Conservation (phyloP, 2,797 vertebrate species). For the Percopsis omiscomaycus region DNA sequence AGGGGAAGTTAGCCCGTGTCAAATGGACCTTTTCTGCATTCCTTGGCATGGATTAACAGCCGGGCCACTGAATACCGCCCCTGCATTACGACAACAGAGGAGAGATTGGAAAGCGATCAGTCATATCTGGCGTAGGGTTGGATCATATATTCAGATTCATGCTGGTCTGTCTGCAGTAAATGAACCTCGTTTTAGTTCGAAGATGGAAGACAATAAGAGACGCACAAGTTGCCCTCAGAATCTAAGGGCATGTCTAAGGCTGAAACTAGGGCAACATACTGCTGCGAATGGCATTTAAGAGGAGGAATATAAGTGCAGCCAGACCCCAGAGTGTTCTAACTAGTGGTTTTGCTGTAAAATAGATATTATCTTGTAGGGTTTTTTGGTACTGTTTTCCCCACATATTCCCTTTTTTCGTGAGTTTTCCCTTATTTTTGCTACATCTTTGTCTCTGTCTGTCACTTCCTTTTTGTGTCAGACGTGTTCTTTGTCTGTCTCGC, state of each 20-base stretch:
- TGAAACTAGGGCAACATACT: too few relatives aligned
- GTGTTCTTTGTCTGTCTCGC: conserved; percentile 30
- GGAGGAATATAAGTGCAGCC: conserved; percentile 29
- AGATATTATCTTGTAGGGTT: conserved; percentile 14
- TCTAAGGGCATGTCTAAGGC: too few relatives aligned
- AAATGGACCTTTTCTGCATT: conserved; percentile 71
- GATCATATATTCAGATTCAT: conserved; percentile 41
- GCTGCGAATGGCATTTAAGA: conserved; percentile 36
- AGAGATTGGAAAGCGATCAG: conserved; percentile 37
- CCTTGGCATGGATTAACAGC: conserved; percentile 70
- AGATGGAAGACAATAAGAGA: too few relatives aligned
- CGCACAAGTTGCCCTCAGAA: too few relatives aligned
- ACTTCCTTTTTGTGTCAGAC: background rate
- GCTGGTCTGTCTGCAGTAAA: conserved; percentile 44
- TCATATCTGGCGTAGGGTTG: conserved; percentile 54
- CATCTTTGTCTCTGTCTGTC: conserved; percentile 1
- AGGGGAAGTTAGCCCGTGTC: conserved; percentile 70
- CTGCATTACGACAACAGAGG: conserved; percentile 46
- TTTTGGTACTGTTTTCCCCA: conserved; percentile 12
- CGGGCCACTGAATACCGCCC: conserved; percentile 66
- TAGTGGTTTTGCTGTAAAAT: conserved; percentile 28
- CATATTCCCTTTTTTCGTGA: conserved; percentile 13
- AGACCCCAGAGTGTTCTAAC: conserved; percentile 28
- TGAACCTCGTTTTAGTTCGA: conserved; percentile 24
- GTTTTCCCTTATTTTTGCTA: conserved; percentile 16